Percentiles rank a stretch among this genome's conserved stretches.
Evolutionary conservation across 2,888 invertebrate species (phyloP).

Genomic region (Lasioglossum zephyrum): DNA sequence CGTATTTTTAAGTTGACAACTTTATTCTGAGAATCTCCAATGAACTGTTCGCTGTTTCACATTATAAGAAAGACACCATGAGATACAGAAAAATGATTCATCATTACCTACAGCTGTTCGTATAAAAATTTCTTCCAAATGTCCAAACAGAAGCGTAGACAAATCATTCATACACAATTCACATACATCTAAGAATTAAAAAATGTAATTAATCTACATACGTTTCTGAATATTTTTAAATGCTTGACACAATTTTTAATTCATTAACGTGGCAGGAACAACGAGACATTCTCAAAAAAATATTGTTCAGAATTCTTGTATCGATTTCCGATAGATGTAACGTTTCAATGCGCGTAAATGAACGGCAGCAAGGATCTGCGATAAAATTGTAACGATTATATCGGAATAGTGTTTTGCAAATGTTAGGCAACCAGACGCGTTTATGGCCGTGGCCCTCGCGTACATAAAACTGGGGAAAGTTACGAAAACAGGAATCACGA

Average conservation of each 20-base stretch:
- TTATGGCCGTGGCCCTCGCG: constrained; percentile 23
- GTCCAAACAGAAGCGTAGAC: too few species aligned
- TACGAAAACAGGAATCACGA: constrained; percentile 28
- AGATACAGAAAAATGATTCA: background rate
- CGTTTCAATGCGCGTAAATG: background rate
- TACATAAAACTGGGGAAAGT: background rate
- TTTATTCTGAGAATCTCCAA: background rate
- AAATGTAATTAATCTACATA: background rate
- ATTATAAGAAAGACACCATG: background rate
- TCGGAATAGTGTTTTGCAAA: background rate
- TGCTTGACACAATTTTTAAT: background rate
- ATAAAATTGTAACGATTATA: background rate
- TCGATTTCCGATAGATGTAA: background rate
- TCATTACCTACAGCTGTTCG: background rate
- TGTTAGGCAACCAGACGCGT: constrained; percentile 17
- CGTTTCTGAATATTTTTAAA: background rate
- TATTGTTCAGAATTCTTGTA: background rate
- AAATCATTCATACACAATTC: too few species aligned
- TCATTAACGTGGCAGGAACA: background rate
- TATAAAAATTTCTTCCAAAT: background rate
- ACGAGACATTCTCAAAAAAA: background rate
- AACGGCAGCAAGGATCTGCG: background rate
- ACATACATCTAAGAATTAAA: background rate
- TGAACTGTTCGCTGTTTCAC: background rate
- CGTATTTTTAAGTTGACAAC: background rate